Base-by-base conservation (phyloP, 2,797 vertebrate genomes). In the Anguilla anguilla region DNA sequence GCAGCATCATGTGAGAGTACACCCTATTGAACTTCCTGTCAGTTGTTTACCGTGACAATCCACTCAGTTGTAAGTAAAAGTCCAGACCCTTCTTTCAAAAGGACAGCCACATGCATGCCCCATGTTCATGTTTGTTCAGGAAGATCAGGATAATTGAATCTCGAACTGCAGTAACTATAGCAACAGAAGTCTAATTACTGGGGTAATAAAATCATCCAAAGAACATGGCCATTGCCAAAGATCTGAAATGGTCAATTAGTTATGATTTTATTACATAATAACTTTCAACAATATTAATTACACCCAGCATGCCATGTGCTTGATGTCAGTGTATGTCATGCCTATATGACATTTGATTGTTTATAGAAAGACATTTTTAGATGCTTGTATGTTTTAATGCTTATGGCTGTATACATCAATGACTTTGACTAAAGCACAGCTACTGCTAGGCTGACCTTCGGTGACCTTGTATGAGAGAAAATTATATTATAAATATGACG, bases 91-190 rank as follows among this genome's bases (percentile, higher is more conserved):
- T 86, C 46, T 55, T 77, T 31, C 0, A 10, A 31, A 57, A 35
- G 67, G 64, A 77, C 46, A 6, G 81, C 19, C 49, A 43, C 25
- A 83, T n/a, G 25, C 64, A 10, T 74, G 39, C 69, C 59, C 39
- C 3, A 15, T 7, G 35, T 25, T 22, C n/a, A 9, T 10, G 31
- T 87, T 83, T 43, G 81, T 11, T 46, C 25, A 2, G 10, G 39
- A 46, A 64, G 57, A 67, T 67, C 64, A 53, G 43, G 57, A 28
- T 83, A 64, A 87, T 87, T 87, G 35, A 87, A 87, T 87, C 77
- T 46, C 59, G 46, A 53, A 43, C 25, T n/a, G 13, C 57, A 51
- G 86, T 87, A 64, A 69, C 86, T 87, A 87, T 87, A 64, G 79
- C 22, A 83, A 87, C 86, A 31, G 43, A 61, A 83, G 39, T n/a